Conservation (phyloP, 2,113 vertebrate species). For the Hemiscyllium ocellatum region DNA sequence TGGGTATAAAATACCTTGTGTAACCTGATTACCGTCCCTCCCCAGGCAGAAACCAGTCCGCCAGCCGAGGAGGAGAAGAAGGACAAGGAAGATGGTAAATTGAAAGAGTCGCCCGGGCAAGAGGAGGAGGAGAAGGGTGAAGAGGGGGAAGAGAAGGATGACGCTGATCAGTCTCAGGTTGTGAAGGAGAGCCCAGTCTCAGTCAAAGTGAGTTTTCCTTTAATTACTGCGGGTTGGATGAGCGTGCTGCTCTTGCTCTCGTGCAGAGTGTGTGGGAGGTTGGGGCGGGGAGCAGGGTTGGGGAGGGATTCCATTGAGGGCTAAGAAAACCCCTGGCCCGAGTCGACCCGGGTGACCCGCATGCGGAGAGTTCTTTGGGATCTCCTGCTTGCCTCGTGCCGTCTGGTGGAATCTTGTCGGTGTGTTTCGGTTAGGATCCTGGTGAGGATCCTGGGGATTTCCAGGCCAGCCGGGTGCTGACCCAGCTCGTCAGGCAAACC, state of each 20-base stretch:
- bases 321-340: not conserved
- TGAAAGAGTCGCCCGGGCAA: conserved; percentile 48
- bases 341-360: not conserved
- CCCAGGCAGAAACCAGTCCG: conserved; percentile 48
- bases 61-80: conserved; percentile 47
- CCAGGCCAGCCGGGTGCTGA: no score
- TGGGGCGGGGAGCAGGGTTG: no score
- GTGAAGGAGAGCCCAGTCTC: conserved; percentile 60
- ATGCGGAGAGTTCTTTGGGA: not conserved
- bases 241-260: not conserved
- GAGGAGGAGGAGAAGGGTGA: conserved; percentile 53
- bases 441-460: no score
- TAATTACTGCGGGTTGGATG: no score
- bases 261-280: no score
- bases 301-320: not conserved
- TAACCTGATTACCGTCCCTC: not conserved
- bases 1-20: not conserved
- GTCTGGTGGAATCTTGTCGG: no score
- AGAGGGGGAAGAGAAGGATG: conserved; percentile 59
- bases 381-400: no score
- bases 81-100: conserved; percentile 40
- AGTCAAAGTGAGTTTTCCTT: conserved; percentile 63
- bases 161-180: conserved; percentile 56
- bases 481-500: no score
- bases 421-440: no score